Evolutionary conservation across 1,140 invertebrate species (phyloP).

Genomic region (Polyergus mexicanus): DNA sequence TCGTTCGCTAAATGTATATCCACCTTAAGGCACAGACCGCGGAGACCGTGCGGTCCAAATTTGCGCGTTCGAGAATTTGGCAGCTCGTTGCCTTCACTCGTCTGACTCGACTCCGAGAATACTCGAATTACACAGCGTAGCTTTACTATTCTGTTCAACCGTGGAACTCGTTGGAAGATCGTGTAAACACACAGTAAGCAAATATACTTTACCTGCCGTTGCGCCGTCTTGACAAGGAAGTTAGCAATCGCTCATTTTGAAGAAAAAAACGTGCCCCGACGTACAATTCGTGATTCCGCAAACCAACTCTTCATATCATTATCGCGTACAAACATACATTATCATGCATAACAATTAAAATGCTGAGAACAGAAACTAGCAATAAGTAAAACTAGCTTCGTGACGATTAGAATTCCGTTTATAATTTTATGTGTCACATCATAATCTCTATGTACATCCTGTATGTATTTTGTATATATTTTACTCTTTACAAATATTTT

Average conservation of each 20-base stretch:
- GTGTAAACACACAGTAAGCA: slow-evolving; percentile 40
- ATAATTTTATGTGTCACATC: too few relatives aligned
- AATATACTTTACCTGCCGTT: slow-evolving; percentile 31
- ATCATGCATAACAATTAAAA: not conserved
- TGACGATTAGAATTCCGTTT: not conserved
- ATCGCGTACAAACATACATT: slow-evolving; percentile 2
- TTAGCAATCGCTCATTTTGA: slow-evolving; percentile 46
- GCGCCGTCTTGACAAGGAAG: slow-evolving; percentile 45
- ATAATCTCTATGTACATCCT: too few relatives aligned
- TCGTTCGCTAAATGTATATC: too few relatives aligned
- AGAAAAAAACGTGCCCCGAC: slow-evolving; percentile 26
- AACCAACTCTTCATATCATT: not conserved
- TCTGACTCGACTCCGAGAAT: slow-evolving; percentile 4
- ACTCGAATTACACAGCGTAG: slow-evolving; percentile 36
- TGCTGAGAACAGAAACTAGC: not conserved
- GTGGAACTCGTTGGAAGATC: slow-evolving; percentile 26
- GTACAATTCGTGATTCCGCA: not conserved
- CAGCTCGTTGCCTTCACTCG: slow-evolving; percentile 15
- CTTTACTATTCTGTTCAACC: slow-evolving; percentile 27
- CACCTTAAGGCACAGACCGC: not conserved
- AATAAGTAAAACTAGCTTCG: not conserved
- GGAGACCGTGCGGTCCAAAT: not conserved
- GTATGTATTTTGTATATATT: too few relatives aligned
- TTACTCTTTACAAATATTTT: too few relatives aligned
- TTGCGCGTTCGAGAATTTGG: slow-evolving; percentile 45